phyloP scores from a whole-genome alignment of 2,888 invertebrate genomes.

The Loripinus fragilis region DNA sequence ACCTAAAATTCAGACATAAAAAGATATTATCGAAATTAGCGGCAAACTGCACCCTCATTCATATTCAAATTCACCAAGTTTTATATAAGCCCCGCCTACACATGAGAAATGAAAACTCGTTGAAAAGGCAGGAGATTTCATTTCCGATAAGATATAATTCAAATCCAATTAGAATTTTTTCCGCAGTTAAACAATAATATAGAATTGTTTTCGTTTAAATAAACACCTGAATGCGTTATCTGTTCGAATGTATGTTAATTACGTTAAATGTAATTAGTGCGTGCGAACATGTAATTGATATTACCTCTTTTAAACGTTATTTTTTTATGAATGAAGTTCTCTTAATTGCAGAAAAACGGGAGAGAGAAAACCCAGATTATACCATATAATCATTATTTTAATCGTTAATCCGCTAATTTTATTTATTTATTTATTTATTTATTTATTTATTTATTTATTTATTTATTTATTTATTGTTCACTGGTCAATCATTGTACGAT shows the following conservation, averaged over 20 bases:
- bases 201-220: not conserved
- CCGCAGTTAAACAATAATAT: conserved; percentile 1
- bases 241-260: not conserved
- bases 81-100: conserved; percentile 10
- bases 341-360: too few relatives aligned
- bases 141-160: not conserved
- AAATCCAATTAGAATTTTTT: conserved; percentile 16
- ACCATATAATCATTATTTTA: too few relatives aligned
- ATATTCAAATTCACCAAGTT: conserved; percentile 4
- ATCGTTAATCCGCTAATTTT: too few relatives aligned
- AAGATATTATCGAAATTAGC: conserved; percentile 18
- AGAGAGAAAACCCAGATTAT: too few relatives aligned
- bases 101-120: not conserved
- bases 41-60: not conserved
- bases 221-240: not conserved
- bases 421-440: too few relatives aligned
- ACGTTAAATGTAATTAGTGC: not conserved
- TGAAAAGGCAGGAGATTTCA: not conserved
- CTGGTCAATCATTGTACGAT: too few relatives aligned
- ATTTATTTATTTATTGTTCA: too few relatives aligned
- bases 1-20: not conserved
- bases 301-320: too few relatives aligned
- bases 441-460: too few relatives aligned
- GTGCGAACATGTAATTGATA: not conserved
- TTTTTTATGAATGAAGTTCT: too few relatives aligned